These are phyloP conservation scores for Nyctereutes procyonoides DNA, from an alignment of 2,113 vertebrate species.

Conservation along the genomic window DNA sequence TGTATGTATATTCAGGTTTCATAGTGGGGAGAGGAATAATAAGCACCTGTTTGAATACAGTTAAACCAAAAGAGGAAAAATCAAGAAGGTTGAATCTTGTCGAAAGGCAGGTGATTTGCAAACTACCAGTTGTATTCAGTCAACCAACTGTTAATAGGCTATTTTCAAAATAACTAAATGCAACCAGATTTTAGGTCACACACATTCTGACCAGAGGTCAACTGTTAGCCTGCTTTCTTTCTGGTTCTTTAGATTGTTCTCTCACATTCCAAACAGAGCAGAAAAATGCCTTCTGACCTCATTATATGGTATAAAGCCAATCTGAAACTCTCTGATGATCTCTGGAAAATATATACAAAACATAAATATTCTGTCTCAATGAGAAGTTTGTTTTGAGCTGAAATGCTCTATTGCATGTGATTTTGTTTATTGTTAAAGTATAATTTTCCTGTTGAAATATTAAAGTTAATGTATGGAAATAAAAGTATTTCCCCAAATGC, in stretches of 20 bases:
- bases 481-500: slow-evolving; percentile 34
- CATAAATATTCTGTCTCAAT: slow-evolving; percentile 17
- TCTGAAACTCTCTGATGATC: slow-evolving; percentile 34
- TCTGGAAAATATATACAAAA: neutral
- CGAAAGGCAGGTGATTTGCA: slow-evolving; percentile 39
- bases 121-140: neutral
- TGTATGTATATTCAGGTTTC: neutral
- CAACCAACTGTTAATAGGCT: neutral
- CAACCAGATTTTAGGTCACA: neutral
- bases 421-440: slow-evolving; percentile 27
- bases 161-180: slow-evolving; percentile 40
- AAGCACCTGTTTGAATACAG: slow-evolving; percentile 15
- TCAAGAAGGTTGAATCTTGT: slow-evolving; percentile 4
- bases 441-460: slow-evolving; percentile 46
- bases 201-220: neutral
- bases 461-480: neutral
- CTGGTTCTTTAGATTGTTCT: neutral
- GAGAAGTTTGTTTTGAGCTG: neutral
- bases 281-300: neutral
- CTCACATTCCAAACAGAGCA: neutral
- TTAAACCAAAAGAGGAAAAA: slow-evolving; percentile 45
- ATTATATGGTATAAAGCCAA: neutral
- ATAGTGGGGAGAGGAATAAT: neutral
- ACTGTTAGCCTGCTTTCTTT: neutral
- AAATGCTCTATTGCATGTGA: slow-evolving; percentile 59